phyloP scores from a whole-genome alignment of 2,888 invertebrate species.

The Plemyria rubiginata region DNA sequence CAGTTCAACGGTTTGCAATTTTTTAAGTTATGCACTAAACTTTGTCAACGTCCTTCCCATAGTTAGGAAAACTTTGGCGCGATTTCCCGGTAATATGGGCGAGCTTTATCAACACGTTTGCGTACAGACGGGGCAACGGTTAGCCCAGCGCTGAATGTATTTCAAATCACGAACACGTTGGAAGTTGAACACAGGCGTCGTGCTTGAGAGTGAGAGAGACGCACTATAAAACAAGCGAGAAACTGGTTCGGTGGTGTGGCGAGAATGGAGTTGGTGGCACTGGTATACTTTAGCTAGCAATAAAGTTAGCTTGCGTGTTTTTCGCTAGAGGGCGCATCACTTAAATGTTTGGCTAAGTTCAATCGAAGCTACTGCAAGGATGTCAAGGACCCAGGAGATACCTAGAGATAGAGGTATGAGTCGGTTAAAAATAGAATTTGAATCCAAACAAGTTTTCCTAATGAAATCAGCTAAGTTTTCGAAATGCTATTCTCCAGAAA shows the following conservation, averaged over 20 bases:
- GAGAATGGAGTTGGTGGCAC: slow-evolving; percentile 37
- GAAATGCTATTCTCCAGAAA: no score
- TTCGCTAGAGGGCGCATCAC: slow-evolving; percentile 62
- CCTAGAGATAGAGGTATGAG: no score
- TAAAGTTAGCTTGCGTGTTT: slow-evolving; percentile 54
- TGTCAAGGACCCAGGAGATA: no score
- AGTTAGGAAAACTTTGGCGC: slow-evolving; percentile 71
- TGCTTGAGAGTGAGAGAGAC: slow-evolving; percentile 55
- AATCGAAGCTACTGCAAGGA: slow-evolving; percentile 12
- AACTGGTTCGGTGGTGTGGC: slow-evolving; percentile 26
- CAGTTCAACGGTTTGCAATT: slow-evolving; percentile 50
- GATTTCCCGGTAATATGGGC: slow-evolving; percentile 52
- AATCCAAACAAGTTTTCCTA: no score
- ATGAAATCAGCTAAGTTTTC: no score
- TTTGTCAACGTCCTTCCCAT: slow-evolving; percentile 63
- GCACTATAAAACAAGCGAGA: slow-evolving; percentile 37
- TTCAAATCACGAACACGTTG: slow-evolving; percentile 59
- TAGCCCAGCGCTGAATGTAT: slow-evolving; percentile 71
- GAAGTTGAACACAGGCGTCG: slow-evolving; percentile 20
- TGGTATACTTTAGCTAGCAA: slow-evolving; percentile 33
- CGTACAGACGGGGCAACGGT: slow-evolving; percentile 64
- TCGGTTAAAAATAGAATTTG: no score
- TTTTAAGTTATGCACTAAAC: slow-evolving; percentile 51
- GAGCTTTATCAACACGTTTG: slow-evolving; percentile 54
- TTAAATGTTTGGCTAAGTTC: slow-evolving; percentile 11